These are phyloP conservation scores for Sebastes nivosus DNA, from an alignment of 2,797 vertebrate genomes.

Conservation along the genomic window DNA sequence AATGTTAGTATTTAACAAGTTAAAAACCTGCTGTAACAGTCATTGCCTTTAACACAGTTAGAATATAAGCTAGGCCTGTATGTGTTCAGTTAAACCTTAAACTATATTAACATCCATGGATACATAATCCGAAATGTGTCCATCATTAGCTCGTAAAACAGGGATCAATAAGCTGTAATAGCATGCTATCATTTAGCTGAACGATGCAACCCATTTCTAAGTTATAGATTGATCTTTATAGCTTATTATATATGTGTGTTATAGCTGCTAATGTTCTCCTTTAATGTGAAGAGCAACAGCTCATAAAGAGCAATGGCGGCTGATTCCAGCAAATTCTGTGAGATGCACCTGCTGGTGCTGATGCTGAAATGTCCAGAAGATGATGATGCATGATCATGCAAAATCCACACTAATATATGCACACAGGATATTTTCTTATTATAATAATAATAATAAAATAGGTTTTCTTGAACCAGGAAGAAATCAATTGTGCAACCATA, in stretches of 20 bases:
- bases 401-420: background rate
- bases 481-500: background rate
- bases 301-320: constrained; percentile 70
- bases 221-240: background rate
- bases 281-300: background rate
- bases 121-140: background rate
- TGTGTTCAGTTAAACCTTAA: background rate
- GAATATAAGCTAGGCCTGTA: background rate
- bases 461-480: background rate
- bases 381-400: background rate
- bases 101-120: background rate
- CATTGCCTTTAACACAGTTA: background rate
- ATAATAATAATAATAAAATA: too few species aligned
- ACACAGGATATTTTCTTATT: background rate
- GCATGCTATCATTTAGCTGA: background rate
- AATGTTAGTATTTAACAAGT: background rate
- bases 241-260: background rate
- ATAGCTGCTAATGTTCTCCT: background rate
- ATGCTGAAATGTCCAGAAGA: constrained; percentile 49
- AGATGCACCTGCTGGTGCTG: constrained; percentile 77
- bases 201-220: background rate
- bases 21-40: background rate
- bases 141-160: background rate
- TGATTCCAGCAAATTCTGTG: constrained; percentile 88
- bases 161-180: background rate